A percentile compares a stretch with the other conserved stretches of the same genome.
Evolutionary conservation across 2,797 vertebrate genomes (phyloP).

Genomic region (Clarias pachynema): DNA sequence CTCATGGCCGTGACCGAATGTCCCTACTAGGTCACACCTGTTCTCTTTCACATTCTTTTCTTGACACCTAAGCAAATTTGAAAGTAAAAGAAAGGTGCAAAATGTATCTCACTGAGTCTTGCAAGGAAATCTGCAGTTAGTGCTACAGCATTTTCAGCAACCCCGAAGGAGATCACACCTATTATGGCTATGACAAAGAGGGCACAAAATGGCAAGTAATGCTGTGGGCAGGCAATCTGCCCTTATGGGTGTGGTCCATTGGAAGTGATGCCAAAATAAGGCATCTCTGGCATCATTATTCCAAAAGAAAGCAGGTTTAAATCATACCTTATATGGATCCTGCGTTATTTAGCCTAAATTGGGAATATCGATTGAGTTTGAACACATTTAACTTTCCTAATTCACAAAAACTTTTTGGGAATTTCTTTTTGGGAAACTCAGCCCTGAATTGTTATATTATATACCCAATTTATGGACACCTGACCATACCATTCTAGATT

Average conservation of each 20-base stretch:
- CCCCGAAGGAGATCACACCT: background rate
- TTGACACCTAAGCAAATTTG: background rate
- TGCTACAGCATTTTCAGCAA: background rate
- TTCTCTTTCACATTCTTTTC: background rate
- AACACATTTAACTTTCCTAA: background rate
- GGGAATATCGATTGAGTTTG: background rate
- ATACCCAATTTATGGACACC: background rate
- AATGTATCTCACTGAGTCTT: background rate
- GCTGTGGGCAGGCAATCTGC: background rate
- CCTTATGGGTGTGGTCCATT: background rate
- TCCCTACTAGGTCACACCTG: background rate
- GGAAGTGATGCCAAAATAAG: background rate
- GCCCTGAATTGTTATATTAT: background rate
- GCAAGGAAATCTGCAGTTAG: background rate
- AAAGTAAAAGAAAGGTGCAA: background rate
- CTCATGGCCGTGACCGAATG: background rate
- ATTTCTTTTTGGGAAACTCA: background rate
- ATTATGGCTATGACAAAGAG: background rate
- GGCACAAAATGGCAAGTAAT: conserved; percentile 2
- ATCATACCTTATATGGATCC: too few relatives aligned
- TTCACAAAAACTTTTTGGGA: background rate
- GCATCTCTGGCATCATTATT: background rate
- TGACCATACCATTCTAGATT: background rate
- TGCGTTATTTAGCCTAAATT: background rate
- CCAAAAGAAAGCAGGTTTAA: background rate